These are phyloP conservation scores for Setophaga kirtlandii DNA, from an alignment of 2,113 vertebrate genomes.

Conservation along the genomic window DNA sequence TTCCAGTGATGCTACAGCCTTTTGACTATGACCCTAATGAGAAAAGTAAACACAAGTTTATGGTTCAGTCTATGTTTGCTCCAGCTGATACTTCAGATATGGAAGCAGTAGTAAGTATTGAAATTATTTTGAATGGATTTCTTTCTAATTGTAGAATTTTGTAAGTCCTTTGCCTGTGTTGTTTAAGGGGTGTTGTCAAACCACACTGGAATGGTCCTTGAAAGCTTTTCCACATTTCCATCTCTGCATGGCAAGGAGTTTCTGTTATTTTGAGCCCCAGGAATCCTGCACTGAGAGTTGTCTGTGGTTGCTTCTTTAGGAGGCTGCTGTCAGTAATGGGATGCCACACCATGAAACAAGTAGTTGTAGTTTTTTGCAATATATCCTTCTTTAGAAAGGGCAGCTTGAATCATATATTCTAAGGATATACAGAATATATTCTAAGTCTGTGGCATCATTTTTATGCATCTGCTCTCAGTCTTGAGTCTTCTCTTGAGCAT, in stretches of 20 bases:
- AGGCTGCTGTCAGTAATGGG: background rate
- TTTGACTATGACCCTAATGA: constrained; percentile 99
- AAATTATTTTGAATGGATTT: background rate
- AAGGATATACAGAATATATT: background rate
- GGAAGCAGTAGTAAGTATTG: constrained; percentile 95
- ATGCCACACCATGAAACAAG: background rate
- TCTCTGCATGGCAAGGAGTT: background rate
- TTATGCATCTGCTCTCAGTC: background rate
- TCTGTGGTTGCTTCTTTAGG: background rate
- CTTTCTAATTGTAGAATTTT: background rate
- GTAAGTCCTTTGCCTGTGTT: background rate
- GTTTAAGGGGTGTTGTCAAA: background rate
- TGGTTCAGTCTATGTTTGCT: constrained; percentile 98
- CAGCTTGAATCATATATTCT: background rate
- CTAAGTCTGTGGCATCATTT: background rate
- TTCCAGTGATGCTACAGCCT: constrained; percentile 98
- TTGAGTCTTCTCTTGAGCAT: background rate
- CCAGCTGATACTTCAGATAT: constrained; percentile 96
- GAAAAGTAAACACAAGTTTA: constrained; percentile 99
- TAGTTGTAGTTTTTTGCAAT: background rate
- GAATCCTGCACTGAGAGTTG: background rate
- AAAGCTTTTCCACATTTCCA: background rate
- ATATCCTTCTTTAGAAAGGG: background rate
- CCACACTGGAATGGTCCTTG: background rate
- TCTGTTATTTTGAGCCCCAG: background rate